Evolutionary conservation across 2,888 invertebrate genomes (phyloP), one percentile per base, ranked within the genome.

Genomic region (Oscheius sp.): DNA sequence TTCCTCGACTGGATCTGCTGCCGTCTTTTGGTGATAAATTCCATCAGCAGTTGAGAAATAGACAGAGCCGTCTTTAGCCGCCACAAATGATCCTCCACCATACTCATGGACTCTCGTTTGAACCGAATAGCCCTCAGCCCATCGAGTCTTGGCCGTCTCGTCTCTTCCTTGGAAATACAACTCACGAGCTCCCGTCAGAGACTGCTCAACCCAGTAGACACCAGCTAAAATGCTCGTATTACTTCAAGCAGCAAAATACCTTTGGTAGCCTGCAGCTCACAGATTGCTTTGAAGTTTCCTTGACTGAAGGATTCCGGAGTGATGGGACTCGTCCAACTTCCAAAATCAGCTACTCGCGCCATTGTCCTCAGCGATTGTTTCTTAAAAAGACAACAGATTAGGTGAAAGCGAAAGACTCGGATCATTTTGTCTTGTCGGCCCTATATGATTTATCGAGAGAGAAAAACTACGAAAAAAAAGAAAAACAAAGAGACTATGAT

Each of bases 21-120:
- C n/a, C n/a, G n/a, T 46, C 27, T 72, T 72, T 39, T 75, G 75
- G 52, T 70, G 55, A 45, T 70, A 78, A 1, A 78, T 34, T 0
- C 78, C 78, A 25, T 75, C 74, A 29, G 63, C 48, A 0, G 80
- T 78, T 1, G 76, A 63, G 68, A 73, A 78, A 33, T 79, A 31
- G 6, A 78, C 69, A 12, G 88, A 34, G 85, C 83, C 23, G 65
- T 79, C 27, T 79, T 83, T 48, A 75, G 78, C 71, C 2, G 87
- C 86, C 67, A 84, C 81, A 58, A 87, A 82, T 3, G 87, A 85
- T 1, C 87, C 88, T 20, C 88, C 88, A 23, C 88, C 88, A 80
- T 88, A 88, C 70, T 88, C 88, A 79, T 88, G 88, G 4, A 88
- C 88, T 34, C 6, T 65, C 17, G 72, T 78, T 58, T 74, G 74